Conservation (phyloP, 2,113 vertebrate species). For the Kryptolebias marmoratus region DNA sequence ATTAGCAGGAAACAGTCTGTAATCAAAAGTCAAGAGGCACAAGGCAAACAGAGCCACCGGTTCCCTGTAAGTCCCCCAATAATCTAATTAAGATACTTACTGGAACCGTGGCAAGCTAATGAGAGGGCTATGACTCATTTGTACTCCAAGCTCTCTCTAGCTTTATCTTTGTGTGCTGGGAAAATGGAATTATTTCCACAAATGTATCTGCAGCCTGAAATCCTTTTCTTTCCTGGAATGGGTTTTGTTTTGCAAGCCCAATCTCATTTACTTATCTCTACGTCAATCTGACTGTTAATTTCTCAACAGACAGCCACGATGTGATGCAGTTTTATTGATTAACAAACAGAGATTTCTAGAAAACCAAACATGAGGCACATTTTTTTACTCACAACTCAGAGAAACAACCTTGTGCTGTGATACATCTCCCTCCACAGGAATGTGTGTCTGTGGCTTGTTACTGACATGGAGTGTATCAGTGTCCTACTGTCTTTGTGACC, state of each 20-base stretch:
- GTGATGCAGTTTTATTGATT: slow-evolving; percentile 41
- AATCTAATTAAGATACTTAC: slow-evolving; percentile 68
- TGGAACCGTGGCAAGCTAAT: slow-evolving; percentile 66
- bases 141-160: slow-evolving; percentile 39
- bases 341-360: slow-evolving; percentile 55
- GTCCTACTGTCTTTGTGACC: slow-evolving; percentile 55
- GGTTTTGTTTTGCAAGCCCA: slow-evolving; percentile 64
- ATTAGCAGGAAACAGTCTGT: slow-evolving; percentile 51
- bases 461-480: slow-evolving; percentile 49
- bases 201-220: slow-evolving; percentile 58
- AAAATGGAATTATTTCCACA: slow-evolving; percentile 67
- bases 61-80: slow-evolving; percentile 53
- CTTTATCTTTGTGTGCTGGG: slow-evolving; percentile 62
- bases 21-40: slow-evolving; percentile 40
- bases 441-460: slow-evolving; percentile 31
- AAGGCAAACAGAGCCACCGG: slow-evolving; percentile 46
- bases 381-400: slow-evolving; percentile 54
- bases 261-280: slow-evolving; percentile 68
- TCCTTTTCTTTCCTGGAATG: slow-evolving; percentile 51
- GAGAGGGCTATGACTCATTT: slow-evolving; percentile 61
- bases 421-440: slow-evolving; percentile 50
- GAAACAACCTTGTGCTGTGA: slow-evolving; percentile 23
- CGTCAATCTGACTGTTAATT: slow-evolving; percentile 63
- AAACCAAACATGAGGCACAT: slow-evolving; percentile 10
- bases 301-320: slow-evolving; percentile 46